A percentile compares a stretch with the other conserved stretches of the same genome.
phyloP scores from a whole-genome alignment of 2,797 vertebrate genomes.

The Anableps anableps region DNA sequence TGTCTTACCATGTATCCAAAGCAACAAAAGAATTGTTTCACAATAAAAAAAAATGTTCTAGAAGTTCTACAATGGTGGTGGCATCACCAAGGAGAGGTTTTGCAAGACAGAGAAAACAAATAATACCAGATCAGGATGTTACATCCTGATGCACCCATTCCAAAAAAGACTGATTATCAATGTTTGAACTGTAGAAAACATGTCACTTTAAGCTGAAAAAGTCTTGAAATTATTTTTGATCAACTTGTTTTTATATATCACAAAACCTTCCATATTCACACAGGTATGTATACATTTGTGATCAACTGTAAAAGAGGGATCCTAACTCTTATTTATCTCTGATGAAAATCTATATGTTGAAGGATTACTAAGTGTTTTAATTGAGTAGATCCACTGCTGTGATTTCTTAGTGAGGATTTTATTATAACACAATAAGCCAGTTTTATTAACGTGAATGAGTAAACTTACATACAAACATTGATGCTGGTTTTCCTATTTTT shows the following conservation, averaged over 20 bases:
- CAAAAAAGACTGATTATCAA: neutral
- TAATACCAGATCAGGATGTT: neutral
- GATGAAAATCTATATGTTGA: constrained; percentile 49
- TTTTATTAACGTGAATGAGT: neutral
- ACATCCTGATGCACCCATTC: neutral
- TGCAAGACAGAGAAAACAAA: neutral
- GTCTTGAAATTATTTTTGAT: neutral
- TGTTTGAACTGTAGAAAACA: no score
- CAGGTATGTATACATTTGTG: neutral
- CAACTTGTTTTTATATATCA: neutral
- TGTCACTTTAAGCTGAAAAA: neutral
- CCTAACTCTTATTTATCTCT: constrained; percentile 18
- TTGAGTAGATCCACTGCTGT: constrained; percentile 27
- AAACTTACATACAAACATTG: no score
- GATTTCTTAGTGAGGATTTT: constrained; percentile 30
- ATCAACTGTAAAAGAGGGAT: constrained; percentile 17
- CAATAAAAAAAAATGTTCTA: neutral
- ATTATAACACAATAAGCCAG: constrained; percentile 35
- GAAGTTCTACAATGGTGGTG: neutral
- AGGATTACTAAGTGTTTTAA: constrained; percentile 54
- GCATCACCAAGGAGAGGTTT: neutral
- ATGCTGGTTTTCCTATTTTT: neutral
- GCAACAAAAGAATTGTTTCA: neutral
- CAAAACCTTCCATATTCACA: neutral
- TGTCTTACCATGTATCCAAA: neutral